These are phyloP conservation scores for Drosophila kurseongensis DNA, from an alignment of 1,140 invertebrate genomes.

Conservation along the genomic window DNA sequence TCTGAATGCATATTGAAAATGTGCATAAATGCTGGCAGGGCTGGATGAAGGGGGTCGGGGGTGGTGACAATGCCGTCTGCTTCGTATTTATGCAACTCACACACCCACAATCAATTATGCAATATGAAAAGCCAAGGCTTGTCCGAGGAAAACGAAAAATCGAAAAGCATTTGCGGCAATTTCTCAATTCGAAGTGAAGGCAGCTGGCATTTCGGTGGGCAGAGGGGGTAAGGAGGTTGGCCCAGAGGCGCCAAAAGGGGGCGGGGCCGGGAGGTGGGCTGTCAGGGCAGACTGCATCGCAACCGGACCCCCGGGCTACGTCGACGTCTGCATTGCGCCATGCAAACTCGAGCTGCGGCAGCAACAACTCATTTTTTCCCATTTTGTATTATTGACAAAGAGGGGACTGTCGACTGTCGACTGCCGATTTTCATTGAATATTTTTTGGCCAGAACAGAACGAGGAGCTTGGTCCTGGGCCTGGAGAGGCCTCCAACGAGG, in stretches of 20 bases:
- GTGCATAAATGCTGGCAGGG: constrained; percentile 55
- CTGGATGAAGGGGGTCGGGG: not conserved
- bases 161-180: constrained; percentile 79
- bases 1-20: constrained; percentile 68
- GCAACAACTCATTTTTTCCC: constrained; percentile 51
- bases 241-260: constrained; percentile 1
- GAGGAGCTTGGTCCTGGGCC: not conserved
- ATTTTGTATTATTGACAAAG: constrained; percentile 71
- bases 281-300: constrained; percentile 14
- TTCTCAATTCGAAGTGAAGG: constrained; percentile 59
- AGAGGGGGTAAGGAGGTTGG: not conserved
- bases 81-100: constrained; percentile 45
- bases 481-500: constrained; percentile 7
- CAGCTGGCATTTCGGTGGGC: constrained; percentile 16
- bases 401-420: constrained; percentile 44
- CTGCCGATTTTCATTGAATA: constrained; percentile 76
- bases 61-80: constrained; percentile 50
- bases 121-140: constrained; percentile 76
- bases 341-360: constrained; percentile 30
- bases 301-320: constrained; percentile 37
- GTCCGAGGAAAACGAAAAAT: constrained; percentile 70
- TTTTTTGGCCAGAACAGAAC: constrained; percentile 40
- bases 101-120: constrained; percentile 75
- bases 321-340: constrained; percentile 51
- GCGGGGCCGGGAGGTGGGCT: not conserved